Base-by-base conservation (phyloP, 2,888 invertebrate genomes). In the Anticlea derivata region DNA sequence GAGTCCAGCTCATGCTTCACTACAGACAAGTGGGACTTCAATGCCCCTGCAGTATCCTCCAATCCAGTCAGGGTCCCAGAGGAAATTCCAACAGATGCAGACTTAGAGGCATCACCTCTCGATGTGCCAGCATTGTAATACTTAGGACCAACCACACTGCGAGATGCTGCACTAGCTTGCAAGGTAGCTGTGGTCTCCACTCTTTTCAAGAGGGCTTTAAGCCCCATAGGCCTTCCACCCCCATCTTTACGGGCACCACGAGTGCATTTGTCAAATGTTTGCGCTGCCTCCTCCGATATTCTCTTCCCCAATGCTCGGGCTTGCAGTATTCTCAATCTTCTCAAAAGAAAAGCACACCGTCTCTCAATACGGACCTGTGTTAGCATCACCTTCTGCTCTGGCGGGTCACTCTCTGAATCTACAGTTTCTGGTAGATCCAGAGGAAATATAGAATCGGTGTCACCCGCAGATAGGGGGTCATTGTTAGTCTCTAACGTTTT, bases 1-100 rank as follows among this genome's bases (percentile, higher is more conserved):
- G 97, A 97, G 82, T 98, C 98, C 58, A 97, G 91, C 66, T 94
- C 94, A 52, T 92, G 91, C 75, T 96, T 95, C 47, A 97, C 92
- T 58, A 95, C 91, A 17, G 93, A 92, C 62, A 97, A 81, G 77
- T 96, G 95, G 0, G 94, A 93, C 38, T 93, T 92, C 55, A 98
- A 80, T 10, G 95, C 92, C 10, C 96, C 96, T 0, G 95, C 92
- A 1, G 96, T 94, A 56, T 93, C 93, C 59, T 94, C 94, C 58
- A 97, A 92, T 69, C 81, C 96, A 91, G 65, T 94, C 92, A 88
- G 93, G 81, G 80, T 96, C 91, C 76, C 96, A 88, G 69, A 96
- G 82, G 87, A 66, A 60, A 90, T 80, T 1, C 89, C 88, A 43
- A 88, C 67, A 27, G 83, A 75, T 6, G 95, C 95, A 12, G 94